Evolutionary conservation across 2,797 vertebrate genomes (phyloP).

Genomic region (Lindbergichthys nudifrons): DNA sequence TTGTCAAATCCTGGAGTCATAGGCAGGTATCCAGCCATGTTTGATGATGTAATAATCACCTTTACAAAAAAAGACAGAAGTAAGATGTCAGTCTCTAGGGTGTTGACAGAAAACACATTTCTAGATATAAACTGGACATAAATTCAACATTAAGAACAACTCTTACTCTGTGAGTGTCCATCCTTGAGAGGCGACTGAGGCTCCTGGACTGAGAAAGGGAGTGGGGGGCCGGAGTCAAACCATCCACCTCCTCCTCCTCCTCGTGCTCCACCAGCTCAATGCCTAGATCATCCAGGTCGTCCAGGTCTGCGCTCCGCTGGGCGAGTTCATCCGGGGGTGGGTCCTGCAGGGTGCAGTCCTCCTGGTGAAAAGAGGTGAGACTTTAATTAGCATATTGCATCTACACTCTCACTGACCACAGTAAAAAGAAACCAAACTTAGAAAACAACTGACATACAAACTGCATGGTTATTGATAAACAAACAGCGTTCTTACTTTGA

Average conservation of each 20-base stretch:
- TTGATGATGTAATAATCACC: slow-evolving; percentile 65
- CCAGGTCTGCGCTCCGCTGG: slow-evolving; percentile 86
- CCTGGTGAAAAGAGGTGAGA: slow-evolving; percentile 57
- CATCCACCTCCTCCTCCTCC: slow-evolving; percentile 57
- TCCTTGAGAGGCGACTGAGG: slow-evolving; percentile 72
- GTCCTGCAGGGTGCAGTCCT: slow-evolving; percentile 76
- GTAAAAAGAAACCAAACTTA: neutral
- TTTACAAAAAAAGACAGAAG: slow-evolving; percentile 44
- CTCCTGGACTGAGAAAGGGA: slow-evolving; percentile 77
- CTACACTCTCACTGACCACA: neutral
- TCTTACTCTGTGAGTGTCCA: slow-evolving; percentile 78
- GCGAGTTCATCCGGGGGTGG: slow-evolving; percentile 78
- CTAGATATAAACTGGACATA: neutral
- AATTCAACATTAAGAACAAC: neutral
- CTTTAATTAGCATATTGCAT: neutral
- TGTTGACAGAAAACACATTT: neutral
- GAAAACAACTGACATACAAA: neutral
- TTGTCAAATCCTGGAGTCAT: slow-evolving; percentile 89
- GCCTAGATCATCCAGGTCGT: slow-evolving; percentile 82
- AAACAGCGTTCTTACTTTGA: slow-evolving; percentile 85
- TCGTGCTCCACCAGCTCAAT: slow-evolving; percentile 79
- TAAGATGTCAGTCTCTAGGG: slow-evolving; percentile 4
- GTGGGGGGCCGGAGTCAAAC: slow-evolving; percentile 54
- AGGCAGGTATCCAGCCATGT: slow-evolving; percentile 90
- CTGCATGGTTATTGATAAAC: neutral